Evolutionary conservation across 2,113 vertebrate genomes (phyloP), one percentile per base, ranked within the genome.

Genomic region (Ciconia boyciana): DNA sequence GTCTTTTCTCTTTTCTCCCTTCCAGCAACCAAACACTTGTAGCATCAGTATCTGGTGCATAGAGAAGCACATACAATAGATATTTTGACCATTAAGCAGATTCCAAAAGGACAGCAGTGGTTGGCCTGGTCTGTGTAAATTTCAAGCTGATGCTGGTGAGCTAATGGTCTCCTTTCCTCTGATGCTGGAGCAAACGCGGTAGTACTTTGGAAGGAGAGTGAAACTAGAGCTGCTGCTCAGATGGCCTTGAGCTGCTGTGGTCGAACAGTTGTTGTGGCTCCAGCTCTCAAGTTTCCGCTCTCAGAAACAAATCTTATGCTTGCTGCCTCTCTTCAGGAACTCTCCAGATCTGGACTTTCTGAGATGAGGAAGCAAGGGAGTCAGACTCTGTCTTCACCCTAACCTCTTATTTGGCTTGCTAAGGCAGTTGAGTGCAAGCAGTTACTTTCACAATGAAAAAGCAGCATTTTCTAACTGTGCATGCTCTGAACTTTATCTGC

Each of bases 221-320:
- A 76, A 84, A 64, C 43, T 43, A 76, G 62, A 52, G 48, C 75
- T 78, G 46, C 70, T 94, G 55, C 58, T 94, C n/a, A 71, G 51
- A 60, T 93, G 39, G 51, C 55, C 58, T 83, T 55, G 64, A 72
- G 51, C 57, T 95, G 75, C 62, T 94, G 87, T 58, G 71, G n/a
- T 75, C 81, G 72, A 84, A 60, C 68, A 66, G 54, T 86, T 89
- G 78, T 91, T 89, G 72, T 34, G 77, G 29, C 52, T 97, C 79
- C 93, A 54, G 46, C 72, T 96, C 48, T 97, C 75, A 89, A 74
- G 89, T 94, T 95, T 96, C 75, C 96, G 29, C 80, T 89, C 31
- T 86, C 51, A 36, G 80, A 79, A 90, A 66, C 13, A 44, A 62
- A 51, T 77, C 16, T 55, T 9, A 6, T 48, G n/a, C 60, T 81